Evolutionary conservation across 2,888 invertebrate genomes (phyloP), one percentile per base, ranked within the genome.

Genomic region (Polyommatus icarus): DNA sequence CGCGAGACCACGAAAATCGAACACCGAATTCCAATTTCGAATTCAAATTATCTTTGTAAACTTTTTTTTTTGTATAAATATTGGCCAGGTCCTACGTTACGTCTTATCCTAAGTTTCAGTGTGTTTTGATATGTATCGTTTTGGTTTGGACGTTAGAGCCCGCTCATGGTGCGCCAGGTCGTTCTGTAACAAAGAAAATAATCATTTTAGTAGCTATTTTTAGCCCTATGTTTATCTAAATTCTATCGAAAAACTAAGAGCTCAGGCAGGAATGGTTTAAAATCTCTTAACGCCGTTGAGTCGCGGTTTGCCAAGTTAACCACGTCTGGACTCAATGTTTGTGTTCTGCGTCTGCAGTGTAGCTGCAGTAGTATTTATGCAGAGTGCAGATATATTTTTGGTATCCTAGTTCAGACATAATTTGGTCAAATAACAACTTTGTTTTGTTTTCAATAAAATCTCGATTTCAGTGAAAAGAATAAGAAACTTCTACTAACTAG

Each of bases 101-200:
- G 78, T 80, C 78, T 77, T 78, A 78, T 78, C 71, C 75, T 84
- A 79, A 80, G 81, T 84, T 84, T 92, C 93, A 93, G 93, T 94
- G 90, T 93, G 86, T 82, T 89, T 90, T 92, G 93, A 93, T 94
- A 94, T 94, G 93, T 93, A 89, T 91, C 82, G 77, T 82, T 87
- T 87, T 81, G 79, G 76, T 80, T 79, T 76, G 83, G 85, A 86
- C 84, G 80, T 85, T 81, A 85, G 87, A 86, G 85, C 83, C 80
- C 80, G 80, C 85, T 87, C 90, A 88, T 86, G 91, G 91, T 91
- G 93, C 89, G 91, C 88, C 85, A 82, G 83, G 81, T 80, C 83
- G 82, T 82, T 82, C 93, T 93, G 92, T 7, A 92, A 92, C 89
- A 92, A 90, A 18, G 2, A 67, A 67, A 71, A 76, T 71, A 10